These are phyloP conservation scores for Minunthozetes semirufus DNA, from an alignment of 2,888 invertebrate species.

Conservation along the genomic window DNA sequence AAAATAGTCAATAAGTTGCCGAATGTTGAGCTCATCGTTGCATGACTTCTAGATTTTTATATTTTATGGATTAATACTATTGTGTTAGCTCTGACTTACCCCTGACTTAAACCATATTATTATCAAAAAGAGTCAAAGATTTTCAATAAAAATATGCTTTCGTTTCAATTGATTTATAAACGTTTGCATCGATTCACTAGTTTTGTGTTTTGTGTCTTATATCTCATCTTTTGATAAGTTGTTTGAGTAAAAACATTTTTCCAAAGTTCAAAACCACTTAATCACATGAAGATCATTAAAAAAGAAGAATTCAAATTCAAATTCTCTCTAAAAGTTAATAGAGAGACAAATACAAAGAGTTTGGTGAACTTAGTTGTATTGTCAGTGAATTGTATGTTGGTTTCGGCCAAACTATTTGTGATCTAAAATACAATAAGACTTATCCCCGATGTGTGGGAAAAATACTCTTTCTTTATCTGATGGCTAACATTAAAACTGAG, in stretches of 20 bases:
- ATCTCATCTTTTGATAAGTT: no score
- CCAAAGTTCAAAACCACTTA: no score
- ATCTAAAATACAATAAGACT: not conserved
- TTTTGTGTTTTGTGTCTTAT: not conserved
- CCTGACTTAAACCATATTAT: not conserved
- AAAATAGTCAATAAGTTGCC: not conserved
- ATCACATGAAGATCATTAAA: no score
- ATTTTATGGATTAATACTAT: constrained; percentile 1
- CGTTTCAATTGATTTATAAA: not conserved
- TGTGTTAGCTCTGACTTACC: not conserved
- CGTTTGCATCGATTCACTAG: not conserved
- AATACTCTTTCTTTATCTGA: constrained; percentile 10
- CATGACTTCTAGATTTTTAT: not conserved
- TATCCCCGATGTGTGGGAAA: not conserved
- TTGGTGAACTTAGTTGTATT: constrained; percentile 16
- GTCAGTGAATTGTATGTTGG: not conserved
- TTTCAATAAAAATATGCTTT: not conserved
- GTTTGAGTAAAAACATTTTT: no score
- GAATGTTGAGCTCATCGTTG: not conserved
- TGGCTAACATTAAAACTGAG: constrained; percentile 14
- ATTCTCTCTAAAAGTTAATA: not conserved
- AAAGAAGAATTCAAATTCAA: no score
- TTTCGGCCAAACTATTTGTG: not conserved
- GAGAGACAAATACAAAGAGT: constrained; percentile 8
- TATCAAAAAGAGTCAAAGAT: not conserved